phyloP scores from a whole-genome alignment of 2,113 vertebrate species.

The Prunella fulvescens region DNA sequence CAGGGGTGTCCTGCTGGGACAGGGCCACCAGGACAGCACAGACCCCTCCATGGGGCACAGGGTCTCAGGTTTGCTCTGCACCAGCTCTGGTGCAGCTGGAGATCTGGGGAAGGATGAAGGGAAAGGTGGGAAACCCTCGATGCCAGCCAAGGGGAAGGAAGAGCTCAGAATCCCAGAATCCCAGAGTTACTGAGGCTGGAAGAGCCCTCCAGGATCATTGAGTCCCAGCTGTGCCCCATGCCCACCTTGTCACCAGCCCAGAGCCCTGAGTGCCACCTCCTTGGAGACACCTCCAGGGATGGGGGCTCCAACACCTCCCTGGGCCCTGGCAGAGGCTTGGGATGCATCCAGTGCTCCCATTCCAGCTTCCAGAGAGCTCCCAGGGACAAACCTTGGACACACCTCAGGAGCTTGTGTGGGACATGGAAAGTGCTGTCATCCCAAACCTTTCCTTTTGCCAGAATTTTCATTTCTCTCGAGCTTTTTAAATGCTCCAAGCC shows the following conservation, averaged over 20 bases:
- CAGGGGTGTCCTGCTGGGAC: not conserved
- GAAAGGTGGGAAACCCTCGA: not conserved
- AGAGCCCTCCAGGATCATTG: fast-evolving
- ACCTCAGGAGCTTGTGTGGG: fast-evolving
- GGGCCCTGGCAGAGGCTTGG: not conserved
- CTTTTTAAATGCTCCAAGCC: not conserved
- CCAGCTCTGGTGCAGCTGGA: not conserved
- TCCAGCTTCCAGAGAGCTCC: not conserved
- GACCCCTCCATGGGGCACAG: not conserved
- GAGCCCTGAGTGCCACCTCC: not conserved
- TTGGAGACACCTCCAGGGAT: not conserved
- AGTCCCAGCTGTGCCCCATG: fast-evolving
- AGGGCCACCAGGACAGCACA: not conserved
- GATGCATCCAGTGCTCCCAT: not conserved
- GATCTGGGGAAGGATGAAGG: not conserved
- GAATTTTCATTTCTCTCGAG: not conserved
- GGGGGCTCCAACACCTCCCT: not conserved
- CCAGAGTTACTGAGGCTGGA: not conserved
- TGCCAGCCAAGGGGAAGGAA: not conserved
- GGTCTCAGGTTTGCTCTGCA: not conserved
- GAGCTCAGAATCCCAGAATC: not conserved
- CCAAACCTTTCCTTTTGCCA: not conserved
- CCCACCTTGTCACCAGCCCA: not conserved
- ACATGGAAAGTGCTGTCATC: fast-evolving
- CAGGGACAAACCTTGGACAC: not conserved